phyloP scores from a whole-genome alignment of 2,888 invertebrate species.

The Synergus umbraculus region DNA sequence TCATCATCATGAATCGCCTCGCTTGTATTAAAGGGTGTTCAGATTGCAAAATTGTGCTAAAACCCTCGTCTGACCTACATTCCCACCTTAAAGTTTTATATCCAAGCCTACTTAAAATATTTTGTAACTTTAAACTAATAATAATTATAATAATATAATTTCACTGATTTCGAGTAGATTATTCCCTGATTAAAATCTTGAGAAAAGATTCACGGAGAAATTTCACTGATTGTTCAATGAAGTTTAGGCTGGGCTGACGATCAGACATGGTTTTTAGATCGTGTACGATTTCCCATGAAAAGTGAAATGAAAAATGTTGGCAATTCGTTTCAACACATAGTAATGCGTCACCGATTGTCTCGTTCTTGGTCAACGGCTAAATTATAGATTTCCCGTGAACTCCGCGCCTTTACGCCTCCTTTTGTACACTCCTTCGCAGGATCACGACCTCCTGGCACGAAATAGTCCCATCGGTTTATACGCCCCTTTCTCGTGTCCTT shows the following conservation, averaged over 20 bases:
- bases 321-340: background rate
- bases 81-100: background rate
- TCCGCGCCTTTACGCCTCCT: conserved; percentile 49
- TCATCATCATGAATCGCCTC: conserved; percentile 32
- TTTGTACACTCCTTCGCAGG: conserved; percentile 43
- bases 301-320: background rate
- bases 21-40: background rate
- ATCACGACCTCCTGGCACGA: conserved; percentile 52
- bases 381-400: conserved; percentile 49
- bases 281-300: background rate
- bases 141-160: background rate
- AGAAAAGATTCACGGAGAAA: too few relatives aligned
- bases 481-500: conserved; percentile 45
- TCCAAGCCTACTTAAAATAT: background rate
- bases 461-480: conserved; percentile 47
- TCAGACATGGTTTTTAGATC: too few relatives aligned
- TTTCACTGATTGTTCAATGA: too few relatives aligned
- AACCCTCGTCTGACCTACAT: conserved; percentile 16
- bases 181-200: too few relatives aligned
- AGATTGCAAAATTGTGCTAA: conserved; percentile 25
- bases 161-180: background rate
- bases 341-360: conserved; percentile 17
- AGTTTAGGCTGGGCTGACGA: too few relatives aligned
- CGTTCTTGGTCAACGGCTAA: conserved; percentile 38
- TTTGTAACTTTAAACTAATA: background rate